Base-by-base conservation (phyloP, 2,797 vertebrate genomes). In the Micromesistius poutassou region DNA sequence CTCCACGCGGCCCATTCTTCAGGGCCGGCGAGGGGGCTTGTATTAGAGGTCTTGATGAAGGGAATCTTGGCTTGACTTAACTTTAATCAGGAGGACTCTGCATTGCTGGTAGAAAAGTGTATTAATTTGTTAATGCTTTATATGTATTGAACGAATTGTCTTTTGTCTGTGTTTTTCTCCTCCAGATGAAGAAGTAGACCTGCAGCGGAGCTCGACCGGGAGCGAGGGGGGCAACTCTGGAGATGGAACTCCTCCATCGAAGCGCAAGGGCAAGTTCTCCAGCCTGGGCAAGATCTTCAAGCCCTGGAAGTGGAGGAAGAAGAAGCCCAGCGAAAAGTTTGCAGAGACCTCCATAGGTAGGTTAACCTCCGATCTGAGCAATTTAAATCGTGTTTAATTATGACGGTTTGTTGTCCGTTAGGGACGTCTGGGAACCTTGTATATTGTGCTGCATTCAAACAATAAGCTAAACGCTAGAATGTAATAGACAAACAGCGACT, bases 231-330 rank as follows among this genome's bases (percentile, higher is more conserved):
- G 92, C 50, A 94, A 93, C 90, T 94, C 95, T 0, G 92, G 93
- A n/a, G 95, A 93, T 50, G 91, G 89, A 75, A 94, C 95, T 0
- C 95, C 96, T 80, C 95, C 95, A 5, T 90, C 92, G 5, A 98
- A 97, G 86, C 95, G 95, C 79, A 98, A 98, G 89, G 96, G 96
- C 92, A 99, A 98, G 90, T 97, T 99, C 76, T 93, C 96, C 3
- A 93, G 94, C 78, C 95, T 99, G 83, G 97, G 97, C 79, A 96
- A 95, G 79, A 96, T 99, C 88, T 98, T 99, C 91, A 99, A 96
- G 81, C 98, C 97, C 33, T 99, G 97, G 97, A 99, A 97, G 85
- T 99, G 97, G 97, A 95, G 96, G 79, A 99, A 97, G 94, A 98
- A 97, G 94, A 99, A 96, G 91, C 95, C 92, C 82, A 98, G 96